A percentile compares a stretch with the other conserved stretches of the same genome.
phyloP scores from a whole-genome alignment of 2,113 vertebrate species.

The Cephalopterus ornatus region DNA sequence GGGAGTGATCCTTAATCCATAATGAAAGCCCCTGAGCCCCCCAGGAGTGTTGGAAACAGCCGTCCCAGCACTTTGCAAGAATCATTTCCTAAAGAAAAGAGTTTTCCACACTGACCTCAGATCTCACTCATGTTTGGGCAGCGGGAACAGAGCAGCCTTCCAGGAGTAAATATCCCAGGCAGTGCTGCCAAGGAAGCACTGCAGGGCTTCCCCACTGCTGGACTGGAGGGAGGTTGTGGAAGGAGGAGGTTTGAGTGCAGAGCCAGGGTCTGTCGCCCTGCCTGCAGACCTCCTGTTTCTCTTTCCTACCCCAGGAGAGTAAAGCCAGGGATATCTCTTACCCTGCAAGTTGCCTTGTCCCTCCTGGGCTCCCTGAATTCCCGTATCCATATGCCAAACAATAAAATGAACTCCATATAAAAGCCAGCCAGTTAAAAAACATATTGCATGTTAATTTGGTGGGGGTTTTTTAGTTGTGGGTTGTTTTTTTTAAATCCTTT shows the following conservation, averaged over 20 bases:
- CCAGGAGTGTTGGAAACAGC: background rate
- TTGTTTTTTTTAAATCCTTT: background rate
- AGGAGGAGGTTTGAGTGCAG: background rate
- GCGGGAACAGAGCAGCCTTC: background rate
- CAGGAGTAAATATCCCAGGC: background rate
- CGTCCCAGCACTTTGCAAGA: background rate
- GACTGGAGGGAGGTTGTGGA: background rate
- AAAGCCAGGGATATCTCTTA: background rate
- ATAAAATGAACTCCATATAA: background rate
- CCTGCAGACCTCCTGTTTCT: background rate
- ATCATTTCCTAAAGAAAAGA: background rate
- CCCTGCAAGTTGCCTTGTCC: background rate
- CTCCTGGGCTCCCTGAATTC: background rate
- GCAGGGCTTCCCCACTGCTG: background rate
- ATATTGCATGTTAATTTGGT: background rate
- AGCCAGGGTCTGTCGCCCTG: background rate
- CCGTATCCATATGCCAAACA: background rate
- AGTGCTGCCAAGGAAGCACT: background rate
- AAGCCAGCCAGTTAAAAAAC: background rate
- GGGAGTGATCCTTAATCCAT: background rate
- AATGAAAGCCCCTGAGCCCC: background rate
- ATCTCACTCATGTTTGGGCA: background rate
- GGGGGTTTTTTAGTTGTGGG: background rate
- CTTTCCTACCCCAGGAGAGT: background rate
- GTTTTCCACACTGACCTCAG: background rate